Conservation (phyloP, 2,888 invertebrate species). For the Leucoptera coffeella region DNA sequence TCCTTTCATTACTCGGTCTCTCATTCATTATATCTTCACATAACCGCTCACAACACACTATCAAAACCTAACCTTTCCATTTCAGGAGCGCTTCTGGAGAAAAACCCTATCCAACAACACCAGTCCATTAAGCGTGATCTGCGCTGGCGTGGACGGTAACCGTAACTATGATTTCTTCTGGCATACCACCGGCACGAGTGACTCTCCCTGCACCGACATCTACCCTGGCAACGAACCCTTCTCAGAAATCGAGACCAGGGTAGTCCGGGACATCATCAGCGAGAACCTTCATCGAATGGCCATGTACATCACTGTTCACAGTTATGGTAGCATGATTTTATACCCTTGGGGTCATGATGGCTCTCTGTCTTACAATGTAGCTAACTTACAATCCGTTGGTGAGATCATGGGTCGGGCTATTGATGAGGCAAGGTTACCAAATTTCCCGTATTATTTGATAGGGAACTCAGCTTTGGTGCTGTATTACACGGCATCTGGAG, state of each 20-base stretch:
- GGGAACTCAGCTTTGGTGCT: slow-evolving; percentile 46
- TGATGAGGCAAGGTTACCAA: slow-evolving; percentile 13
- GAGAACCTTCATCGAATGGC: slow-evolving; percentile 40
- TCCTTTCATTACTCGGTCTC: no score
- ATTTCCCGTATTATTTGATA: slow-evolving; percentile 38
- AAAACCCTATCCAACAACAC: slow-evolving; percentile 56
- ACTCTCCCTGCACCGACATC: slow-evolving; percentile 49
- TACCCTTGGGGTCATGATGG: no score
- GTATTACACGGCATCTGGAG: slow-evolving; percentile 53
- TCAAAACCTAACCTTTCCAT: no score
- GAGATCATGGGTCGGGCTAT: slow-evolving; percentile 31
- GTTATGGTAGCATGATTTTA: slow-evolving; percentile 62
- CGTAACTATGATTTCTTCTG: no score
- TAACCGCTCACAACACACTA: no score
- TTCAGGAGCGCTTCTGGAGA: no score
- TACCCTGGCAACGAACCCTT: no score
- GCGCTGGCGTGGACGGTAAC: slow-evolving; percentile 68
- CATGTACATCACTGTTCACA: slow-evolving; percentile 68
- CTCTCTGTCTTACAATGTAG: slow-evolving; percentile 41
- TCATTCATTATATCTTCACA: no score
- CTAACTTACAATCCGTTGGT: slow-evolving; percentile 32
- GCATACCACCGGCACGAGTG: slow-evolving; percentile 56
- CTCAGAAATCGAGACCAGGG: no score
- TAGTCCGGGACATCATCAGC: slow-evolving; percentile 52
- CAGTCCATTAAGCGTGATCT: slow-evolving; percentile 17